Evolutionary conservation across 2,888 invertebrate genomes (phyloP).

Genomic region (Blastobasis lacticolella): DNA sequence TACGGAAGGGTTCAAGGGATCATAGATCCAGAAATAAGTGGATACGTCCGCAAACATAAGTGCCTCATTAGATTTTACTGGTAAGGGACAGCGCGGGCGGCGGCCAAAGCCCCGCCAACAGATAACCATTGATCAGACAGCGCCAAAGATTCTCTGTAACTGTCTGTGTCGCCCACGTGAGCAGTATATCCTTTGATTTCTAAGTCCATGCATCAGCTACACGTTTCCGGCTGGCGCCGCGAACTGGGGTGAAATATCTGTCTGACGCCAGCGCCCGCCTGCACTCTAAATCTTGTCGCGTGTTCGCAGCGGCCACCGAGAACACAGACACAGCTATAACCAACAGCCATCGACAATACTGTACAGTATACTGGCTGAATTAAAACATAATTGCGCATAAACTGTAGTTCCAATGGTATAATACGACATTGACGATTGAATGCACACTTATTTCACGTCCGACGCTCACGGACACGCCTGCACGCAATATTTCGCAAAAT

Average conservation of each 20-base stretch:
- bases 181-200: slow-evolving; percentile 11
- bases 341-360: slow-evolving; percentile 35
- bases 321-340: slow-evolving; percentile 19
- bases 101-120: neutral
- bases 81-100: neutral
- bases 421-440: slow-evolving; percentile 10
- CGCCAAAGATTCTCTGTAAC: slow-evolving; percentile 1
- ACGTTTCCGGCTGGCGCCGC: slow-evolving; percentile 39
- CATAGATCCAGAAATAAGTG: slow-evolving; percentile 4
- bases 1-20: slow-evolving; percentile 16
- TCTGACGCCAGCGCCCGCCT: slow-evolving; percentile 37
- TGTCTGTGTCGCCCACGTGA: slow-evolving; percentile 6
- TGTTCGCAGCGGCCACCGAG: slow-evolving; percentile 32
- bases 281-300: slow-evolving; percentile 63
- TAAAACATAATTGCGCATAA: slow-evolving; percentile 14
- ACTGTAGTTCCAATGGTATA: slow-evolving; percentile 7
- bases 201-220: slow-evolving; percentile 14
- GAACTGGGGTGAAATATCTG: slow-evolving; percentile 60
- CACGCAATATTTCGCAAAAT: slow-evolving; percentile 3
- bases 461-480: slow-evolving; percentile 1
- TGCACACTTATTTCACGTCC: slow-evolving; percentile 5
- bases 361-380: slow-evolving; percentile 21
- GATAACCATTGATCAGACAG: slow-evolving; percentile 5
- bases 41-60: slow-evolving; percentile 1
- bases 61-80: slow-evolving; percentile 5